Evolutionary conservation across 1,140 invertebrate species (phyloP).

Genomic region (Hyphantria cunea): DNA sequence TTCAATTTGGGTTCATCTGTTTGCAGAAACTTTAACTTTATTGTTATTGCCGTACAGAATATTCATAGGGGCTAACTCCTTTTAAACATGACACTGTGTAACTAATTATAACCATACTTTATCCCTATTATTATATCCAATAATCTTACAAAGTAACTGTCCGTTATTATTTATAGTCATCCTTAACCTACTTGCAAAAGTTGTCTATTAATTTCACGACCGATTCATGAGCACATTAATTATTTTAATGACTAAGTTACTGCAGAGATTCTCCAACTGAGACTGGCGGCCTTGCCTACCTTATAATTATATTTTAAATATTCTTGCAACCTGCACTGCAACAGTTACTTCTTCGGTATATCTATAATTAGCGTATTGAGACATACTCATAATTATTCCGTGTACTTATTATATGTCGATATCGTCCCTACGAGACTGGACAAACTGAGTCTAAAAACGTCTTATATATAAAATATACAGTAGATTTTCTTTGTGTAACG

Average conservation of each 20-base stretch:
- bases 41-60: too few species aligned
- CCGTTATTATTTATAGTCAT: slow-evolving; percentile 7
- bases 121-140: slow-evolving; percentile 10
- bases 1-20: too few species aligned
- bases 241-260: neutral
- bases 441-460: too few species aligned
- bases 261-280: neutral
- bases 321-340: neutral
- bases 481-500: too few species aligned
- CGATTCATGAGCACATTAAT: slow-evolving; percentile 7
- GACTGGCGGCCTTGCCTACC: neutral
- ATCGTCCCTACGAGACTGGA: too few species aligned
- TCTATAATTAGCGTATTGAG: neutral
- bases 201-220: slow-evolving; percentile 16
- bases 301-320: neutral
- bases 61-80: too few species aligned
- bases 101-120: neutral
- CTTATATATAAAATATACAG: too few species aligned
- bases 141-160: too few species aligned
- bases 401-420: too few species aligned
- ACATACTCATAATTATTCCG: too few species aligned
- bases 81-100: too few species aligned
- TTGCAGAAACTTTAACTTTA: too few species aligned
- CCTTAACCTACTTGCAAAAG: slow-evolving; percentile 12
- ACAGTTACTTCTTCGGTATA: neutral